Conservation (phyloP, 2,888 invertebrate species). For the Trichogramma evanescens region DNA sequence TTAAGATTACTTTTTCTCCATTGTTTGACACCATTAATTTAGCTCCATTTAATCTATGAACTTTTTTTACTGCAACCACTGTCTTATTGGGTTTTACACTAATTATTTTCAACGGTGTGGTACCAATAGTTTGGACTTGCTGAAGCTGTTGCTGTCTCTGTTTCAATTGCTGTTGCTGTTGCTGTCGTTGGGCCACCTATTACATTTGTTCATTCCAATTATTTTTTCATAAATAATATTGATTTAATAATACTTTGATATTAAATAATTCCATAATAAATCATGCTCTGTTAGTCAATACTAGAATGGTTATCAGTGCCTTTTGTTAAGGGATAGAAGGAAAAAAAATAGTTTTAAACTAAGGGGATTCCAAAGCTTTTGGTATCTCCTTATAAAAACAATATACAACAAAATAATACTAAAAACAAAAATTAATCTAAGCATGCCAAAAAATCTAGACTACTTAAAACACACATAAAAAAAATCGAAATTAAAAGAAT, state of each 20-base stretch:
- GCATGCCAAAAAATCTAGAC: too few relatives aligned
- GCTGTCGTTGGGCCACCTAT: slow-evolving; percentile 64
- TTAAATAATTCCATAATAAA: neutral
- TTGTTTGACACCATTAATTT: slow-evolving; percentile 44
- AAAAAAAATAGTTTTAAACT: too few relatives aligned
- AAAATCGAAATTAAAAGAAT: too few relatives aligned
- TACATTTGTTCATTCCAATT: neutral
- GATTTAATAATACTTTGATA: neutral
- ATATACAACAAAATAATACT: too few relatives aligned
- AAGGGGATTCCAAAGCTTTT: too few relatives aligned
- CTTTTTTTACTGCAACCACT: slow-evolving; percentile 40
- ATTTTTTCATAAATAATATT: neutral
- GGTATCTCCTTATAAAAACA: too few relatives aligned
- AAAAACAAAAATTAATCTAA: too few relatives aligned
- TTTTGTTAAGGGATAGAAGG: slow-evolving; percentile 1
- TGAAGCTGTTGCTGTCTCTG: slow-evolving; percentile 53
- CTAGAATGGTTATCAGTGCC: slow-evolving; percentile 19
- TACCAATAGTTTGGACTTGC: slow-evolving; percentile 48
- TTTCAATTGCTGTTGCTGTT: slow-evolving; percentile 51
- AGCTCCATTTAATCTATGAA: slow-evolving; percentile 45
- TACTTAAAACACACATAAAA: too few relatives aligned
- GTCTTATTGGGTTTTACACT: slow-evolving; percentile 39
- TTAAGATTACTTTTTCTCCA: slow-evolving; percentile 39
- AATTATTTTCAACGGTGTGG: slow-evolving; percentile 35
- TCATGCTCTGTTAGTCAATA: slow-evolving; percentile 19